Percentiles rank a stretch among this genome's conserved stretches.
Conservation (phyloP, 1,140 invertebrate genomes). For the Lysiphlebus fabarum region DNA sequence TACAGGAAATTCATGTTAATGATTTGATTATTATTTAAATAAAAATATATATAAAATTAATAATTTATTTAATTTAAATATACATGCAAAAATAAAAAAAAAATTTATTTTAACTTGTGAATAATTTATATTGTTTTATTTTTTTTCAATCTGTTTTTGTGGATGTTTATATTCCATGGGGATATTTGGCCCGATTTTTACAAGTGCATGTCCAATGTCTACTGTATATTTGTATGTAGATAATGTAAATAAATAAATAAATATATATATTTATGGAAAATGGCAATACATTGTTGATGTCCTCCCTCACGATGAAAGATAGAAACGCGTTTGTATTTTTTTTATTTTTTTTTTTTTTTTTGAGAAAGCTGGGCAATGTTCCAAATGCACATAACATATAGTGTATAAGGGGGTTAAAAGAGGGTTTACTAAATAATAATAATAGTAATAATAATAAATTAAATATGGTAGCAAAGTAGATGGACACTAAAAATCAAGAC, state of each 20-base stretch:
- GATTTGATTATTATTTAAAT: no score
- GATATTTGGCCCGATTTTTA: constrained; percentile 7
- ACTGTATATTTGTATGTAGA: constrained; percentile 1
- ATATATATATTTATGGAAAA: no score
- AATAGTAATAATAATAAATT: no score
- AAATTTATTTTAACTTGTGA: no score
- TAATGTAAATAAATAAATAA: neutral
- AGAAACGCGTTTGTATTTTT: constrained; percentile 9
- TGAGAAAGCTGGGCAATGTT: constrained; percentile 21
- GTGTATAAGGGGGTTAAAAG: neutral
- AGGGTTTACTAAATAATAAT: constrained; percentile 5
- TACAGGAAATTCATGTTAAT: no score
- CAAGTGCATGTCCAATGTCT: neutral
- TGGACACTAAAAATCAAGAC: constrained; percentile 4
- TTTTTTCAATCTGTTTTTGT: neutral
- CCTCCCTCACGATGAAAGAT: neutral
- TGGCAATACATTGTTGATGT: no score
- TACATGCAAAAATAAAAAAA: no score
- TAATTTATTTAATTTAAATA: no score
- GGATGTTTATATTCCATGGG: neutral
- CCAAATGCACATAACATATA: constrained; percentile 24
- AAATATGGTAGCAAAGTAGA: constrained; percentile 27
- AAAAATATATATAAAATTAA: no score
- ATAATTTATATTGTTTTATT: no score
- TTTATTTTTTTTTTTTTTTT: neutral